Base-by-base conservation (phyloP, 2,113 vertebrate genomes). In the Orthonyx spaldingii region DNA sequence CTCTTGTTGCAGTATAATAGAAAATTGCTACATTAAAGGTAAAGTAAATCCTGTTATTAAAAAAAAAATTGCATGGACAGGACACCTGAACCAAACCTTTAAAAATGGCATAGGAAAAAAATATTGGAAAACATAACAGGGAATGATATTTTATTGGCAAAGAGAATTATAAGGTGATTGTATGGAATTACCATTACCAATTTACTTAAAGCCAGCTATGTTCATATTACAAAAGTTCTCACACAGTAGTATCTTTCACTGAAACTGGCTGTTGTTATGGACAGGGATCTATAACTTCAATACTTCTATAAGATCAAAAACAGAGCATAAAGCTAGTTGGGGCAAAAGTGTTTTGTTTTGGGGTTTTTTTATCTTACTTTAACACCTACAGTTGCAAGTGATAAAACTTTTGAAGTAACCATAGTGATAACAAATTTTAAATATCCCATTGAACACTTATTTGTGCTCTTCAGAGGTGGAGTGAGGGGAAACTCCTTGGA, bases 401-500 rank as follows among this genome's bases (percentile, higher is more conserved):
- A 49, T 63, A 72, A 94, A 86, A 22, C 27, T 39, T 8, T 56
- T 64, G 18, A 77, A 57, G 11, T 49, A 61, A 69, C 10, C 12
- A 56, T 10, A 68, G 30, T 47, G 23, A 66, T 30, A 76, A n/a
- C 3, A 83, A 80, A 30, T 49, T 75, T 46, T 59, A 61, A 70
- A 24, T 47, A 65, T 55, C 26, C n/a, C 46, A 23, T 7, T 52
- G 24, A 44, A 55, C 30, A 64, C 3, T 15, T 49, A 9, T 68
- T 79, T 76, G 8, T 21, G 16, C 8, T 85, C 24, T 76, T 85
- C 15, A 18, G 24, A 23, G 4, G 4, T 50, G 9, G 10, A 13
- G 8, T 77, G 50, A 37, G 6, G 18, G 7, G 4, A 74, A 60
- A 2, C 3, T 61, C 4, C 5, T 20, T 1, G 1, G 30, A 17